These are phyloP conservation scores for Oreochromis grahami DNA, from an alignment of 2,797 vertebrate genomes.

Conservation along the genomic window DNA sequence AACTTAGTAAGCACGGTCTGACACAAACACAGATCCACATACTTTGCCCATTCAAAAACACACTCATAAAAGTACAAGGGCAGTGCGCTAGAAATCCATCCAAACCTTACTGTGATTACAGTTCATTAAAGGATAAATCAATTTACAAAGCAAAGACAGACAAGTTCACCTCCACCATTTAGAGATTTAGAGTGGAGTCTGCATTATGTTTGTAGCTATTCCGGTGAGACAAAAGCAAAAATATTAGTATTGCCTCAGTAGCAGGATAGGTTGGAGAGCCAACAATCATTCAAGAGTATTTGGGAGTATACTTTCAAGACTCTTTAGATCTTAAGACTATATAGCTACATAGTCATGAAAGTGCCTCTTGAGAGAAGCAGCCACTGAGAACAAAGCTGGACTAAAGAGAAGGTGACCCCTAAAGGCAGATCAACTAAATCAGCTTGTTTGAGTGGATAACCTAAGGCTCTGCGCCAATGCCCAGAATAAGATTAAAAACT, in stretches of 20 bases:
- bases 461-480: not conserved
- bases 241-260: conserved; percentile 24
- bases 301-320: conserved; percentile 3
- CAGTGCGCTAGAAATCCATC: not conserved
- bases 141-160: conserved; percentile 33
- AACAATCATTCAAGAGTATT: not conserved
- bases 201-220: conserved; percentile 33
- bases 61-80: not conserved
- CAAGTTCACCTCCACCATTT: conserved; percentile 24
- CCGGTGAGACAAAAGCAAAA: conserved; percentile 7
- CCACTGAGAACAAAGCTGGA: not conserved
- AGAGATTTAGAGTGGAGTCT: conserved; percentile 30
- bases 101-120: conserved; percentile 36
- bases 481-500: not conserved
- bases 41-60: not conserved
- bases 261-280: conserved; percentile 4
- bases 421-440: not conserved
- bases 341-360: not conserved
- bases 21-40: not conserved
- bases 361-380: not conserved
- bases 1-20: not conserved
- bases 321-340: not conserved
- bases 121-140: conserved; percentile 41
- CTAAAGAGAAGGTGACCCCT: not conserved
- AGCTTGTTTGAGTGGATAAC: not conserved